Evolutionary conservation across 2,797 vertebrate genomes (phyloP).

Genomic region (Rhynchonycteris naso): DNA sequence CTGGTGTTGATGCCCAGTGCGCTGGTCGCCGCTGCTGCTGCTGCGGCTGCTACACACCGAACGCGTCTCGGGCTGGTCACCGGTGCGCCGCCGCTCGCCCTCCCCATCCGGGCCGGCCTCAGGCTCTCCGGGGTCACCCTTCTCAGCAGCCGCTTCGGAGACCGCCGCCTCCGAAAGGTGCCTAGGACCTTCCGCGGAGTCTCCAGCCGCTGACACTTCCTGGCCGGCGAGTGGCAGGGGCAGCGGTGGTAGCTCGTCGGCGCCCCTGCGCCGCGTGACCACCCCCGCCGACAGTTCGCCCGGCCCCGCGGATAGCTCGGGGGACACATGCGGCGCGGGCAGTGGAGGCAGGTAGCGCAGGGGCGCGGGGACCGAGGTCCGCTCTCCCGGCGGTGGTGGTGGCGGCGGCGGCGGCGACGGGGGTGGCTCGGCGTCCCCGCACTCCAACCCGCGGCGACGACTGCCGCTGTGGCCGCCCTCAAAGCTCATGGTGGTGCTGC

Average conservation of each 20-base stretch:
- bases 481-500: slow-evolving; percentile 25
- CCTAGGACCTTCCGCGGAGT: slow-evolving; percentile 66
- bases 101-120: slow-evolving; percentile 72
- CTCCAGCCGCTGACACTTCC: slow-evolving; percentile 75
- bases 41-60: slow-evolving; percentile 93
- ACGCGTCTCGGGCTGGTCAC: slow-evolving; percentile 85
- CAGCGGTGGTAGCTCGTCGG: slow-evolving; percentile 65
- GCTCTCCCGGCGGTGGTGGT: slow-evolving; percentile 57
- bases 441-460: slow-evolving; percentile 1
- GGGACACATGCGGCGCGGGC: not conserved
- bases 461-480: slow-evolving; percentile 28
- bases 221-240: slow-evolving; percentile 53
- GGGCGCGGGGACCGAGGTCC: slow-evolving; percentile 40
- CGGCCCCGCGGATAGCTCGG: slow-evolving; percentile 28
- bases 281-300: not conserved
- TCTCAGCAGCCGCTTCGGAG: slow-evolving; percentile 56
- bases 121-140: slow-evolving; percentile 51
- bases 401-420: slow-evolving; percentile 10
- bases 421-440: slow-evolving; percentile 40
- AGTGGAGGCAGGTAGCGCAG: slow-evolving; percentile 65
- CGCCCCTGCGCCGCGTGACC: slow-evolving; percentile 65
- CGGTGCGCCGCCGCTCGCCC: slow-evolving; percentile 65
- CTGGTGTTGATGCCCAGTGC: slow-evolving; percentile 86
- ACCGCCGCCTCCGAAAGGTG: slow-evolving; percentile 40
- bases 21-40: slow-evolving; percentile 88